Percentiles rank a stretch among this genome's conserved stretches.
Evolutionary conservation across 1,140 invertebrate genomes (phyloP).

Genomic region (Spodoptera frugiperda): DNA sequence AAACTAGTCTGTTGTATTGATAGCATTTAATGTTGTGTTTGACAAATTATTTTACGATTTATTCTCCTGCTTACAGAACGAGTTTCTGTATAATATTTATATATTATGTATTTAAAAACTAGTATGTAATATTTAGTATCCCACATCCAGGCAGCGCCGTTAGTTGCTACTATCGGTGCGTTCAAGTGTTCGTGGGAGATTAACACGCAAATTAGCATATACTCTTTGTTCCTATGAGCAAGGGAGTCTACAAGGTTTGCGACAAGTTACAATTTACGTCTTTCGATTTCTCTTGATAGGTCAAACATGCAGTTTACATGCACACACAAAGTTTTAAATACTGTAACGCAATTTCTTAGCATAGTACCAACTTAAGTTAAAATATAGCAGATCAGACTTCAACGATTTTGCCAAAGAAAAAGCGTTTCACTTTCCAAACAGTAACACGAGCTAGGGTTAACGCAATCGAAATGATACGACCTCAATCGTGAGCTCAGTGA

Average conservation of each 20-base stretch:
- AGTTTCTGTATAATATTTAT: background rate
- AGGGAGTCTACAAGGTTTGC: conserved; percentile 69
- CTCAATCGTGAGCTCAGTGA: conserved; percentile 32
- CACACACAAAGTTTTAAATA: background rate
- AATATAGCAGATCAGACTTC: too few species aligned
- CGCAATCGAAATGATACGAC: conserved; percentile 42
- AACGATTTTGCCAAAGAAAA: conserved; percentile 28
- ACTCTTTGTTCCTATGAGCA: conserved; percentile 64
- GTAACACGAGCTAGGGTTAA: conserved; percentile 33
- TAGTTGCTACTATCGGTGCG: conserved; percentile 71
- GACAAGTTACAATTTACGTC: conserved; percentile 53
- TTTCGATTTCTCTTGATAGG: background rate
- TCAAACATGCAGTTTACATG: too few species aligned
- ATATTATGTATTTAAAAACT: background rate
- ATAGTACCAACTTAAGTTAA: background rate
- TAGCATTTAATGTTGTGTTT: too few species aligned
- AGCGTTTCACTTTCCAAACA: conserved; percentile 31
- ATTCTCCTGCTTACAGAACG: conserved; percentile 12
- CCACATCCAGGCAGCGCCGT: conserved; percentile 85
- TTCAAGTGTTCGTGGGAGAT: conserved; percentile 85
- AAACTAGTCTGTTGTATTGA: too few species aligned
- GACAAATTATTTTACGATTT: background rate
- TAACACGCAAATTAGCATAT: conserved; percentile 68
- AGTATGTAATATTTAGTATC: conserved; percentile 2
- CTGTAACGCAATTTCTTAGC: background rate